These are phyloP conservation scores for Caenorhabditis sp. DNA, from an alignment of 2,888 invertebrate species.

Conservation along the genomic window DNA sequence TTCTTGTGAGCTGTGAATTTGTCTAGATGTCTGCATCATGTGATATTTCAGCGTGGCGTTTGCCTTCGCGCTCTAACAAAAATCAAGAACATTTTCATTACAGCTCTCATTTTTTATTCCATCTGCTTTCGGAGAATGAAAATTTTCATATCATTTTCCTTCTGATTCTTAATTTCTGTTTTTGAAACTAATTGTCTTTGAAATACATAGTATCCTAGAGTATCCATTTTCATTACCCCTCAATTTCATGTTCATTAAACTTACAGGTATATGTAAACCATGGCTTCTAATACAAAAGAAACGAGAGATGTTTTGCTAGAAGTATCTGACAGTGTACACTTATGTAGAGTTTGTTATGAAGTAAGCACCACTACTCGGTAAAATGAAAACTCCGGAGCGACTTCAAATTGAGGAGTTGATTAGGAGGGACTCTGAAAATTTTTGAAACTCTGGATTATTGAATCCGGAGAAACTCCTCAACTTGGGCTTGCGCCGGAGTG, in stretches of 20 bases:
- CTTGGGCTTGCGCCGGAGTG: too few relatives aligned
- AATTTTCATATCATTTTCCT: too few relatives aligned
- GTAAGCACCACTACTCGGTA: too few relatives aligned
- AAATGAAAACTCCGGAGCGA: too few relatives aligned
- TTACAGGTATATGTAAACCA: neutral
- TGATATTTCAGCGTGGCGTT: neutral
- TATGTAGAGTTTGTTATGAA: slow-evolving; percentile 27
- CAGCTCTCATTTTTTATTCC: neutral
- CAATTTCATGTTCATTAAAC: neutral
- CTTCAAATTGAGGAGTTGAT: too few relatives aligned
- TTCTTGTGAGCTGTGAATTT: neutral
- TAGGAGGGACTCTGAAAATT: neutral
- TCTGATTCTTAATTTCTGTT: too few relatives aligned
- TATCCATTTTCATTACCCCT: too few relatives aligned
- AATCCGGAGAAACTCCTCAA: too few relatives aligned
- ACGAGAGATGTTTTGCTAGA: slow-evolving; percentile 7
- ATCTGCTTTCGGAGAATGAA: too few relatives aligned
- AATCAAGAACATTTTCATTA: neutral
- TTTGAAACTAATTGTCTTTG: too few relatives aligned
- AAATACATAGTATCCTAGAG: too few relatives aligned
- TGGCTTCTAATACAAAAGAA: neutral
- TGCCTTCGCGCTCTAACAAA: neutral
- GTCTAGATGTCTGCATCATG: neutral
- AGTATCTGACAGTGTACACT: slow-evolving; percentile 15
- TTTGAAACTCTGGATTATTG: neutral